Conservation (phyloP, 2,797 vertebrate species). For the Phrynocephalus forsythii region DNA sequence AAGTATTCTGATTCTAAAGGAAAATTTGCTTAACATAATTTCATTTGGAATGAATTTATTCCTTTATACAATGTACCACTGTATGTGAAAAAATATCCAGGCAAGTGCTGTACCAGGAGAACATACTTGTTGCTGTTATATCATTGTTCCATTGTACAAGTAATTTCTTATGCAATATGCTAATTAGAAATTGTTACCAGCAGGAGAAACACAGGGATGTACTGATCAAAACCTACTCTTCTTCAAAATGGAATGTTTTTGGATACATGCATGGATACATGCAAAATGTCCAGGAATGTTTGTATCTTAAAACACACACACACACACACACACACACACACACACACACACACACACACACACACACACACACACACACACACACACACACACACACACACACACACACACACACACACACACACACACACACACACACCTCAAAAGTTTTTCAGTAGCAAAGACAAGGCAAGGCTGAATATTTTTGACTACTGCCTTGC, state of each 20-base stretch:
- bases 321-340: too few species aligned
- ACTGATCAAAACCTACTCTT: slow-evolving; percentile 28
- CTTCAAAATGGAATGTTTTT: not conserved
- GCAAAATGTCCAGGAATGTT: not conserved
- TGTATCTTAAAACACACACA: not conserved
- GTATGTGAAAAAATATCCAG: too few species aligned
- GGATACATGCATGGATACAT: not conserved
- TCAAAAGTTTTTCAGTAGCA: not conserved
- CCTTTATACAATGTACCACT: too few species aligned
- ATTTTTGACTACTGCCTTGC: accelerated
- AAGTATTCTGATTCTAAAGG: too few species aligned
- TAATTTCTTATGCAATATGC: too few species aligned
- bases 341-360: not conserved
- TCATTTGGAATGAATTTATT: too few species aligned
- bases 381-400: not conserved
- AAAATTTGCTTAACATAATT: too few species aligned
- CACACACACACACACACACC: not conserved
- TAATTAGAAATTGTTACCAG: not conserved
- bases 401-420: too few species aligned
- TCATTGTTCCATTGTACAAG: too few species aligned
- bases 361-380: not conserved
- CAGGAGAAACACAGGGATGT: not conserved
- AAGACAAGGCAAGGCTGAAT: not conserved
- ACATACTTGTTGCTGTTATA: not conserved
- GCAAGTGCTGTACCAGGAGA: too few species aligned